phyloP scores from a whole-genome alignment of 1,140 invertebrate genomes.

The Atta cephalotes region DNA sequence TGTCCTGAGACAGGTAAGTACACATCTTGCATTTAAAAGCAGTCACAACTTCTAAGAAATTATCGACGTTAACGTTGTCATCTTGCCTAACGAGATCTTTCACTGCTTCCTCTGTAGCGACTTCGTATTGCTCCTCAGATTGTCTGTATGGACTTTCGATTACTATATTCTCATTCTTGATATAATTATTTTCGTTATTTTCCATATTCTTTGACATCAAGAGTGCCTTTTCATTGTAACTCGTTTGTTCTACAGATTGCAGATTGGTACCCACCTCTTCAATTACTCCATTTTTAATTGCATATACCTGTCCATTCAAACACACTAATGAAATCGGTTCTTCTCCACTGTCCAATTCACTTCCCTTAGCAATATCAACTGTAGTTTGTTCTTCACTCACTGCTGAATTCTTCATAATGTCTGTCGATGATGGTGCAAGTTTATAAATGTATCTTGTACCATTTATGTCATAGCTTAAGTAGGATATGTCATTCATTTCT shows the following conservation, averaged over 20 bases:
- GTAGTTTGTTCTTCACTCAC: slow-evolving; percentile 61
- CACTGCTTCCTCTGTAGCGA: slow-evolving; percentile 53
- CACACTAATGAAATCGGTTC: slow-evolving; percentile 77
- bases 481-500: slow-evolving; percentile 71
- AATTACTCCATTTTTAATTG: slow-evolving; percentile 77
- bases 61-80: slow-evolving; percentile 77
- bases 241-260: slow-evolving; percentile 68
- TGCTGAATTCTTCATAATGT: slow-evolving; percentile 41
- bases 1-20: slow-evolving; percentile 81
- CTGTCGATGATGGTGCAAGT: slow-evolving; percentile 60
- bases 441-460: slow-evolving; percentile 78
- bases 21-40: slow-evolving; percentile 84
- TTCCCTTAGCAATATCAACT: slow-evolving; percentile 54
- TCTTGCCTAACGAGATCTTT: slow-evolving; percentile 71
- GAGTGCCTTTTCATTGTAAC: slow-evolving; percentile 67
- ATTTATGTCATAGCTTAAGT: slow-evolving; percentile 79
- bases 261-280: slow-evolving; percentile 75
- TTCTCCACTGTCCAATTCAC: slow-evolving; percentile 67
- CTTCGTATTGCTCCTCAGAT: slow-evolving; percentile 64
- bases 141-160: slow-evolving; percentile 59
- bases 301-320: slow-evolving; percentile 78
- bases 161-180: slow-evolving; percentile 61
- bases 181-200: slow-evolving; percentile 60
- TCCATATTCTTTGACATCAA: slow-evolving; percentile 66
- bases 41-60: slow-evolving; percentile 82